A percentile compares a stretch with the other conserved stretches of the same genome.
phyloP scores from a whole-genome alignment of 1,140 invertebrate genomes.

The Hylaeus anthracinus region DNA sequence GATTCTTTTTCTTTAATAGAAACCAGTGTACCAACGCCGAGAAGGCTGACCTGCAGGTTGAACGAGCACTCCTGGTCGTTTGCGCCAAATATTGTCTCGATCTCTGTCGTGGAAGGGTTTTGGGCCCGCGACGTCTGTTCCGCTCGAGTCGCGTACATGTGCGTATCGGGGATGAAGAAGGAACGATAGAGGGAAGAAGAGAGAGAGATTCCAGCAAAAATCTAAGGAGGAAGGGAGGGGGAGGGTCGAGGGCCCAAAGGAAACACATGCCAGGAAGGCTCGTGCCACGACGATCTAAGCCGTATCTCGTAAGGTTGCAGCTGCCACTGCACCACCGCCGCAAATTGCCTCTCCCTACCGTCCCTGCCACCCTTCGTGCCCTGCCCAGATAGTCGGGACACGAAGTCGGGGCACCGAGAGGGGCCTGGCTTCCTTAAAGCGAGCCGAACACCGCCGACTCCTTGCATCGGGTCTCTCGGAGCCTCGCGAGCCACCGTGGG shows the following conservation, averaged over 20 bases:
- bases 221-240: conserved; percentile 21
- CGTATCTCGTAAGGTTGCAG: conserved; percentile 75
- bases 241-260: conserved; percentile 48
- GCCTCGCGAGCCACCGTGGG: conserved; percentile 19
- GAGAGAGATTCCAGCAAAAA: conserved; percentile 30
- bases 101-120: conserved; percentile 13
- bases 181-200: not conserved
- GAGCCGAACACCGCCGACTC: conserved; percentile 38
- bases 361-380: conserved; percentile 33
- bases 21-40: no score
- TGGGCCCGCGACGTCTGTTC: conserved; percentile 36
- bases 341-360: conserved; percentile 50
- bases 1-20: no score
- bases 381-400: conserved; percentile 8
- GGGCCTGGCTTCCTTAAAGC: conserved; percentile 43
- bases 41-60: conserved; percentile 26
- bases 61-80: not conserved
- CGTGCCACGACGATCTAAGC: conserved; percentile 78
- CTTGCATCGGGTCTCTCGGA: conserved; percentile 20
- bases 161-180: conserved; percentile 10
- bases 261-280: conserved; percentile 77
- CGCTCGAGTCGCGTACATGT: conserved; percentile 17
- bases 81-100: conserved; percentile 22
- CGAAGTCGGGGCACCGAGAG: conserved; percentile 24
- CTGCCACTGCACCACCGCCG: conserved; percentile 65